These are phyloP conservation scores for Dolichallabes microphthalmus DNA, from an alignment of 2,113 vertebrate species.

Conservation along the genomic window DNA sequence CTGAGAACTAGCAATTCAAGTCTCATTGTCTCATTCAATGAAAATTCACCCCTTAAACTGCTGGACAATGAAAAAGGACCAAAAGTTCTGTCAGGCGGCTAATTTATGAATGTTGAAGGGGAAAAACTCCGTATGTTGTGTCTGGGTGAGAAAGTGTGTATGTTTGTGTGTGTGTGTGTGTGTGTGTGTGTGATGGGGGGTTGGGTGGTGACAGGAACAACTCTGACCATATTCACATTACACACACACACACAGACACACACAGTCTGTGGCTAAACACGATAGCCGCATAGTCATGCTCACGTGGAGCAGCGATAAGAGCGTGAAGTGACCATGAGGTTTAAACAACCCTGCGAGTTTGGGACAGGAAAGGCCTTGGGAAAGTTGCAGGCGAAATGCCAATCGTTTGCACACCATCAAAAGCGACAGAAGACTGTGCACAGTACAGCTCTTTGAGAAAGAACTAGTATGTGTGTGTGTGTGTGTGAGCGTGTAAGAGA, in stretches of 20 bases:
- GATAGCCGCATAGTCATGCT: slow-evolving; percentile 17
- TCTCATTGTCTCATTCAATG: not conserved
- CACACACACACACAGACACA: not conserved
- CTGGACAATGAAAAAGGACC: not conserved
- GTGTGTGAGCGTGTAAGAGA: slow-evolving; percentile 20
- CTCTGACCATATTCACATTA: not conserved
- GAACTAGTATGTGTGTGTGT: slow-evolving; percentile 1
- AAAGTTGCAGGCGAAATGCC: slow-evolving; percentile 17
- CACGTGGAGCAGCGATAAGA: slow-evolving; percentile 13
- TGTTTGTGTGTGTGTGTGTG: too few relatives aligned
- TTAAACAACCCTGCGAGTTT: not conserved
- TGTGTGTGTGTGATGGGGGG: not conserved
- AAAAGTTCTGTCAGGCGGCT: not conserved
- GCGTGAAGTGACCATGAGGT: slow-evolving; percentile 29
- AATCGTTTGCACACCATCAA: slow-evolving; percentile 22
- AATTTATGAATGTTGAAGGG: not conserved
- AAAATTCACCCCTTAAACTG: not conserved
- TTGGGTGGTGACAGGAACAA: not conserved
- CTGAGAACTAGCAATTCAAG: not conserved
- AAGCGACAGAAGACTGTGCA: slow-evolving; percentile 10
- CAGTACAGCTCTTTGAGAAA: slow-evolving; percentile 31
- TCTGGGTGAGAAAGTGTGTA: slow-evolving; percentile 26
- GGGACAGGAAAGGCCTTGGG: slow-evolving; percentile 22
- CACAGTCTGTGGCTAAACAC: slow-evolving; percentile 16
- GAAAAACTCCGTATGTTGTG: slow-evolving; percentile 7